Base-by-base conservation (phyloP, 2,113 vertebrate species). In the Vulpes lagopus region DNA sequence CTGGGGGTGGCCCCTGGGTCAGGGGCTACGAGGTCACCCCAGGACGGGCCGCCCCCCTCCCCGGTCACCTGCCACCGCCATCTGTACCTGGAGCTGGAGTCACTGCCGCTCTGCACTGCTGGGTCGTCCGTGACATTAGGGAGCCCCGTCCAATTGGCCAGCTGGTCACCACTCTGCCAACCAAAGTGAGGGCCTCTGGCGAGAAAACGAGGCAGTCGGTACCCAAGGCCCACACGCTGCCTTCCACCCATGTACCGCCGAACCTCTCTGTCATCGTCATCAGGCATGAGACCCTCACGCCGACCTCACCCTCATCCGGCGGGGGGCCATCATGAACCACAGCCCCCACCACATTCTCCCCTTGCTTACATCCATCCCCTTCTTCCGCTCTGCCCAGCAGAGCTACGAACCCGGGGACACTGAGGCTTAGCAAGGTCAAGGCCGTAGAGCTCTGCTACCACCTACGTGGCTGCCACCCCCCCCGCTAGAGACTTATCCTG, bases 151-250 rank as follows among this genome's bases (percentile, higher is more conserved):
- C 99, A 99, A 99, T 99, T 99, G 99, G 99, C 99, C 99, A 99
- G 98, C 98, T 99, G 99, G 99, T 99, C 99, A 98, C 99, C 99
- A 99, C 98, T 99, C 99, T 99, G 99, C 99, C 99, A 99, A 99
- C 99, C 99, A 99, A 99, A 99, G 99, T 99, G 99, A 99, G 99
- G 99, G 97, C 99, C 99, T 99, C 99, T 99, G 99, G 99, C 99
- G 99, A 99, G 98, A 99, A 99, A 99, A 99, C 2, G 99, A 99
- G 99, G 99, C 98, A 99, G 98, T 99, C 98, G 98, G 98, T 99
- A 99, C 99, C 99, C 98, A 89, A 35, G 57, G 96, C 99, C 96
- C 69, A 98, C 53, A 73, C 59, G 94, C 73, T 74, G 89, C 78
- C 89, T 98, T 86, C 96, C 92, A 78, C 86, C 97, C 94, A 92